Base-by-base conservation (phyloP, 2,888 invertebrate genomes). In the Coelinius sp. region DNA sequence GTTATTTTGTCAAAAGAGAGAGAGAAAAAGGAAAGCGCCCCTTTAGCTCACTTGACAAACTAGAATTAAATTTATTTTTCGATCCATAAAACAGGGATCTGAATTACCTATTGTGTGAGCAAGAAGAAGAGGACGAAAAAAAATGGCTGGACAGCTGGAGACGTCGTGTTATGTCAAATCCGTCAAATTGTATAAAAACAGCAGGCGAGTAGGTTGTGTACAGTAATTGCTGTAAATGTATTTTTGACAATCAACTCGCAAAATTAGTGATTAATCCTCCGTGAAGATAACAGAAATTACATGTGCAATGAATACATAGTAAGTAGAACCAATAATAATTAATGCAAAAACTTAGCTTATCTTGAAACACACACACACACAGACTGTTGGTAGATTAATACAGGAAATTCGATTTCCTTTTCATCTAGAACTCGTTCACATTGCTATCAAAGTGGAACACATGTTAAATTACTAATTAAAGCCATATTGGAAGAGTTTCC, bases 291-390 rank as follows among this genome's bases (percentile, higher is more conserved):
- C 14, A 12, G n/a, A 4, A 46, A 10, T 8, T 20, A 56, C 44
- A 17, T 14, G 44, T 59, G 59, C 66, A 22, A 71, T 71, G 71
- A 71, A 71, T 66, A 44, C 70, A 14, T 70, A 67, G 69, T 70
- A 56, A 74, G 70, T 67, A 66, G 22, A 44, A 24, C 41, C n/a
- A 24, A 31, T 56, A 12, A 5, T 31, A 27, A 59, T 17, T 20
- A 49, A 69, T 69, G 69, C 69, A 38, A 69, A n/a, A 63, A 12
- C n/a, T 46, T 8, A 17, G 38, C 49, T 63, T 38, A 63, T 69
- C 69, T 22, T 24, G 6, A 12, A 20, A 25, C 49, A 49, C n/a
- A 20, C 10, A 5, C 20, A n/a, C n/a, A n/a, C n/a, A n/a, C n/a
- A n/a, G n/a, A n/a, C n/a, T 5, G 41, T 41, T 41, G 41, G 14